Evolutionary conservation across 2,888 invertebrate species (phyloP), one percentile per base, ranked within the genome.

Genomic region (Agriopis aurantiaria): DNA sequence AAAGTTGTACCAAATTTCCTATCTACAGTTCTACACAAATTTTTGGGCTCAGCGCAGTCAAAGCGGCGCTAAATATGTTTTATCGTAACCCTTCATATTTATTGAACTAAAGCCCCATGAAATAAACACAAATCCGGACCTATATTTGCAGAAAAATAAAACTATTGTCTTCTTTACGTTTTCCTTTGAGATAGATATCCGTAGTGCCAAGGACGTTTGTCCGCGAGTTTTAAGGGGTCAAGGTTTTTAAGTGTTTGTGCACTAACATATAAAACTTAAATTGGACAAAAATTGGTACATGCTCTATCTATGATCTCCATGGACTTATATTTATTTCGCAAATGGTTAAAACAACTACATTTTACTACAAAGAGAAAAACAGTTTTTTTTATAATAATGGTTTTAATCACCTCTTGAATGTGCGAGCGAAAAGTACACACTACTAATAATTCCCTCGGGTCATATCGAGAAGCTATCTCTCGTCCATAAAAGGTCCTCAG

Each of bases 91-190:
- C 45, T 53, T 48, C 68, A 68, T 64, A 68, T 63, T 63, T 68
- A 64, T 68, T 58, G 63, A 68, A 40, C 53, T 52, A 59, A 65
- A 69, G 41, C 64, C 64, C 52, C 48, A 48, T 60, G 60, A 60
- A 60, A 69, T 52, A 69, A 69, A 69, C 69, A 69, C 49, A 65
- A 69, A 69, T 69, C 59, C 53, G 49, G 12, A 41, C 33, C 46
- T 43, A 66, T 63, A 58, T 70, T 66, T 66, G 58, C 41, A 45
- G 57, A 55, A 57, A 53, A 66, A 63, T 63, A 70, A 49, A 62
- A 11, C 58, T 55, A 69, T 65, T 65, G 61, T 69, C 62, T 65
- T 12, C 33, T 65, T 53, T 53, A 12, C 55, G 56, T 53, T 70
- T 70, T 14, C 46, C 43, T 40, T 55, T 66, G 17, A 40, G 52